phyloP scores from a whole-genome alignment of 2,888 invertebrate genomes.

The Eupithecia subumbrata region DNA sequence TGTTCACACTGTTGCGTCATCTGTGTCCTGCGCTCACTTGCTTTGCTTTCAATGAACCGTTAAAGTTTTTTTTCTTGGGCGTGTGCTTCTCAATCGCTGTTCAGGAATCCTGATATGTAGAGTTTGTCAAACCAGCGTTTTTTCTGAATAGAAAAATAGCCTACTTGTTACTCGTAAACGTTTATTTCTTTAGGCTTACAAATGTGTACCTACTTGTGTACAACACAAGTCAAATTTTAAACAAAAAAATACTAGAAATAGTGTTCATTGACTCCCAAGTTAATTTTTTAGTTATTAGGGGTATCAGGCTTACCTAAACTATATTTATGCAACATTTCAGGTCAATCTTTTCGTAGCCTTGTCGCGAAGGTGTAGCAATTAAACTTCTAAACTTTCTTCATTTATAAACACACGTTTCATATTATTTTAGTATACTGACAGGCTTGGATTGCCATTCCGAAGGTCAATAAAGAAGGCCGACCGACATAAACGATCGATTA shows the following conservation, averaged over 20 bases:
- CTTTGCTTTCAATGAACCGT: slow-evolving; percentile 83
- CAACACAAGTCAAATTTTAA: too few relatives aligned
- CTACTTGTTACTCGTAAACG: not conserved
- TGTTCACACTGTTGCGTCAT: slow-evolving; percentile 60
- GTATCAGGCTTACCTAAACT: too few relatives aligned
- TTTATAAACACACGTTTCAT: not conserved
- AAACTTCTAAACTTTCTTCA: not conserved
- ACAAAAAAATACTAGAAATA: too few relatives aligned
- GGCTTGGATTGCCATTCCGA: not conserved
- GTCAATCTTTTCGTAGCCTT: not conserved
- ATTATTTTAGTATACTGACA: not conserved
- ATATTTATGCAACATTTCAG: too few relatives aligned
- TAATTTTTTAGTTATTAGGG: too few relatives aligned
- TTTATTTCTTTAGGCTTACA: too few relatives aligned
- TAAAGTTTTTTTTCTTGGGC: slow-evolving; percentile 74
- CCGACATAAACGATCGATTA: not conserved
- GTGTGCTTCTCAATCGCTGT: slow-evolving; percentile 57
- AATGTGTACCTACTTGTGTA: too few relatives aligned
- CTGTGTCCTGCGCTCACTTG: slow-evolving; percentile 65
- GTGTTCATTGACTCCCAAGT: too few relatives aligned
- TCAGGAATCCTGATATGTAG: slow-evolving; percentile 57
- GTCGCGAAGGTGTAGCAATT: not conserved
- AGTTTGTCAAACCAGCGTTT: not conserved
- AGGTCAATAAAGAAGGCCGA: slow-evolving; percentile 3
- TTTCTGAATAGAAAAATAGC: not conserved